phyloP scores from a whole-genome alignment of 1,140 invertebrate genomes.

The Gryllus bimaculatus region DNA sequence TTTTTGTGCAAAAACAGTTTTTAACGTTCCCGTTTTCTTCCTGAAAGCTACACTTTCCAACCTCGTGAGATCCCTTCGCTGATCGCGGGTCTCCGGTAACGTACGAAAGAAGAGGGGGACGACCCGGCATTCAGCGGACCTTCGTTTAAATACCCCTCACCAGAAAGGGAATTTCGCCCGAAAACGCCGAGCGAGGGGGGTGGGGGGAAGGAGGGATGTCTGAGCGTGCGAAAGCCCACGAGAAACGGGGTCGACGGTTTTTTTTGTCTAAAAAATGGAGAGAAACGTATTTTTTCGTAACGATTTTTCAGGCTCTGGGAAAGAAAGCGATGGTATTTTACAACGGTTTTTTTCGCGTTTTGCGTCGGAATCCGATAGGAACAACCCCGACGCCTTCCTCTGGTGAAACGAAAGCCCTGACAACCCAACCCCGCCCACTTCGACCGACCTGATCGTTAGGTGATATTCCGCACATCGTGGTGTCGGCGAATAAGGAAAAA shows the following conservation, averaged over 20 bases:
- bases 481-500: no score
- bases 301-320: neutral
- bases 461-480: no score
- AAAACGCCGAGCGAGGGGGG: neutral
- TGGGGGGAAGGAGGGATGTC: neutral
- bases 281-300: neutral
- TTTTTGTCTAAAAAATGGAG: neutral
- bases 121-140: no score
- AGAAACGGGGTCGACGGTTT: neutral
- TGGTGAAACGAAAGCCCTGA: neutral
- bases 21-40: neutral
- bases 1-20: constrained; percentile 2
- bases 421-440: no score
- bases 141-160: neutral
- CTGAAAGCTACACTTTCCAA: neutral
- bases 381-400: neutral
- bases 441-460: no score
- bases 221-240: neutral
- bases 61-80: neutral
- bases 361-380: neutral
- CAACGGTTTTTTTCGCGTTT: neutral
- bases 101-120: neutral
- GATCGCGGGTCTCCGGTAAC: neutral
- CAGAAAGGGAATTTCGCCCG: neutral
- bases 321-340: neutral